phyloP scores from a whole-genome alignment of 2,888 invertebrate genomes.

The Mallateleia sp. region DNA sequence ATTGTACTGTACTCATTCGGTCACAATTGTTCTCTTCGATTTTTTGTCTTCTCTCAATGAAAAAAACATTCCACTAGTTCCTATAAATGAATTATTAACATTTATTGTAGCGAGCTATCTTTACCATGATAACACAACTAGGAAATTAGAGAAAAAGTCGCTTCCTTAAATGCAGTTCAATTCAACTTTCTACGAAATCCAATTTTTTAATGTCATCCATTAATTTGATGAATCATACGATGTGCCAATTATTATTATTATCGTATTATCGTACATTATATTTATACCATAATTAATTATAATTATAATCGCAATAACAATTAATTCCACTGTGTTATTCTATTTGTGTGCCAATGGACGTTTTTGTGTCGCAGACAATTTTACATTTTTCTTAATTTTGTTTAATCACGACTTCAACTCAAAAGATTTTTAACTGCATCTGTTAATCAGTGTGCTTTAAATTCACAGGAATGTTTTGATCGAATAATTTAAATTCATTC shows the following conservation, averaged over 20 bases:
- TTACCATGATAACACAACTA: conserved; percentile 40
- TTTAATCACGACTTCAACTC: conserved; percentile 6
- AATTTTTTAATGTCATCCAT: too few species aligned
- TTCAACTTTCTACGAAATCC: too few species aligned
- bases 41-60: background rate
- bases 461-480: background rate
- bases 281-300: background rate
- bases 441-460: conserved; percentile 8
- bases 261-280: conserved; percentile 38
- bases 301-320: background rate
- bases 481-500: background rate
- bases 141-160: conserved; percentile 40
- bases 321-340: conserved; percentile 36
- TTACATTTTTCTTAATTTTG: conserved; percentile 18
- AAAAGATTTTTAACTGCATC: conserved; percentile 13
- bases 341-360: conserved; percentile 61
- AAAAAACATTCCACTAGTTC: conserved; percentile 51
- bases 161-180: conserved; percentile 56
- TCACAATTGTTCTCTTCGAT: conserved; percentile 35
- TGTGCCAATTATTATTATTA: conserved; percentile 64
- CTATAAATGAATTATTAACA: conserved; percentile 31
- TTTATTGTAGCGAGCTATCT: conserved; percentile 15
- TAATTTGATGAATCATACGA: conserved; percentile 4
- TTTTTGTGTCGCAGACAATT: conserved; percentile 37
- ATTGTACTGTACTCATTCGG: conserved; percentile 31